Evolutionary conservation across 2,113 vertebrate species (phyloP), one percentile per base, ranked within the genome.

Genomic region (Thalassoma bifasciatum): DNA sequence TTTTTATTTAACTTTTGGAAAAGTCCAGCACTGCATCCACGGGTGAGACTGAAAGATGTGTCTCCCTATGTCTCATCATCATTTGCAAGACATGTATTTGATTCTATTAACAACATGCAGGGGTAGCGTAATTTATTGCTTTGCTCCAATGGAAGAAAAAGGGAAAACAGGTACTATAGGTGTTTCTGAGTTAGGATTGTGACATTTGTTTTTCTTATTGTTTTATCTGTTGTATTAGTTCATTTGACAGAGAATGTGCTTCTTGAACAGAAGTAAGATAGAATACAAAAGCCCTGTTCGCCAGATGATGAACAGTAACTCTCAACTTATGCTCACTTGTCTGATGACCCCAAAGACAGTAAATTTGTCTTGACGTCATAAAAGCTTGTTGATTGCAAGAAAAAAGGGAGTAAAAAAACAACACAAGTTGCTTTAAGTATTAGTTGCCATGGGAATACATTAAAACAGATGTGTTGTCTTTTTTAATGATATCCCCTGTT

Each of bases 401-500:
- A 30, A 30, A 30, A 3, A 30, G 6, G 30, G 6, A 6, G 30
- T 3, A 30, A 30, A 30, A n/a, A n/a, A n/a, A n/a, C n/a, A n/a
- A 10, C 22, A 13, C 2, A 34, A 24, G 11, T 0, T 10, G 44
- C n/a, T 64, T 52, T 34, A 11, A 56, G 46, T 64, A 8, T 42
- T 14, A 30, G 30, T 30, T 30, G 30, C 30, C 30, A 30, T 30
- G 30, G 30, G 30, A 30, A 4, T 4, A 6, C 30, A 4, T 30
- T 3, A 30, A 30, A 30, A 30, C 30, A 30, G 16, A 16, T 46
- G 14, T 14, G 6, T 4, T 44, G n/a, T 10, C 19, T 23, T 4
- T 67, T 54, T 46, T 42, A 42, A 7, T 65, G 26, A 49, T 10
- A n/a, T 74, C 8, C 2, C 8, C 3, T 67, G 26, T 86, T 26